Evolutionary conservation across 2,797 vertebrate species (phyloP).

Genomic region (Tolypeutes matacus): DNA sequence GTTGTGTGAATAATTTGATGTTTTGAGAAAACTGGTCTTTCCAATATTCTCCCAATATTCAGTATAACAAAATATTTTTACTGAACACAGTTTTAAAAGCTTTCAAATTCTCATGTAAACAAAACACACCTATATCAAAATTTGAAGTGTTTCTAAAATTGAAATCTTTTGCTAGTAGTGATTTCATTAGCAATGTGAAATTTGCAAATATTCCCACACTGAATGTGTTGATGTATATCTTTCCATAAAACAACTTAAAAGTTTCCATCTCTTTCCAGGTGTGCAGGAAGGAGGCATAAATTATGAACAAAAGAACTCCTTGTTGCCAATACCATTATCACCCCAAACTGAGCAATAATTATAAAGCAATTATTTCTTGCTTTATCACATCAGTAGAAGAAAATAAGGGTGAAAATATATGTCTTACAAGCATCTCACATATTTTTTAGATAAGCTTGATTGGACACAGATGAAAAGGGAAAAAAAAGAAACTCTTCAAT

Average conservation of each 20-base stretch:
- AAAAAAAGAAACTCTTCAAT: not conserved
- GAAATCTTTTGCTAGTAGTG: not conserved
- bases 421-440: not conserved
- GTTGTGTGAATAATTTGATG: not conserved
- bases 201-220: not conserved
- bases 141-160: not conserved
- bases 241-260: not conserved
- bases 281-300: not conserved
- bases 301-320: not conserved
- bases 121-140: not conserved
- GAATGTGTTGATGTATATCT: not conserved
- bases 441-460: not conserved
- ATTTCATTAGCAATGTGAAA: not conserved
- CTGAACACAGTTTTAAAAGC: not conserved
- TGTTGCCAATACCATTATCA: not conserved
- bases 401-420: not conserved
- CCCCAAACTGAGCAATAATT: not conserved
- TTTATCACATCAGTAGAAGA: slow-evolving; percentile 19
- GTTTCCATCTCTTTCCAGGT: slow-evolving; percentile 26
- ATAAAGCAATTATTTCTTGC: not conserved
- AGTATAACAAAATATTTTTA: not conserved
- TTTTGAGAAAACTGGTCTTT: not conserved
- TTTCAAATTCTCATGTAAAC: not conserved
- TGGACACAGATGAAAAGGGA: not conserved
- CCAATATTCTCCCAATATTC: not conserved